Percentiles rank a stretch among this genome's conserved stretches.
Evolutionary conservation across 2,113 vertebrate species (phyloP).

Genomic region (Coturnix japonica): DNA sequence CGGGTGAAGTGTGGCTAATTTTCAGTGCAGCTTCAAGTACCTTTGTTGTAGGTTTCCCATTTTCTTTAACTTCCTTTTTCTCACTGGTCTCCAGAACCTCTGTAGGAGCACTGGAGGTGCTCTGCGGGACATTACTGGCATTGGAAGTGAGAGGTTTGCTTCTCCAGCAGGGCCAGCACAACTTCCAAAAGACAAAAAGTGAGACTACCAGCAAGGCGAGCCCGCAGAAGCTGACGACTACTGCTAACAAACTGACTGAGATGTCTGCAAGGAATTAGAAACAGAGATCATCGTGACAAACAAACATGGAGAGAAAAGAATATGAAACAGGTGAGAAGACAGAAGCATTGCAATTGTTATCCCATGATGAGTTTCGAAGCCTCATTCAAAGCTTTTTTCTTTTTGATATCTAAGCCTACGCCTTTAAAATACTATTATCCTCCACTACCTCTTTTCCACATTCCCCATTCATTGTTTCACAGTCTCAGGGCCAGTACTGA

Average conservation of each 20-base stretch:
- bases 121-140: conserved; percentile 75
- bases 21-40: conserved; percentile 93
- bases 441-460: background rate
- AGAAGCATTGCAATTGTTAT: background rate
- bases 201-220: conserved; percentile 95
- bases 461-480: background rate
- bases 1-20: conserved; percentile 98
- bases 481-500: background rate
- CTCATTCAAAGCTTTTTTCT: background rate
- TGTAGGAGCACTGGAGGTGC: conserved; percentile 67
- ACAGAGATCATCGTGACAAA: conserved; percentile 1
- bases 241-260: conserved; percentile 96
- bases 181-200: conserved; percentile 98
- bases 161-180: conserved; percentile 97
- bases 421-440: background rate
- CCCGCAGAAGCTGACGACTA: conserved; percentile 97
- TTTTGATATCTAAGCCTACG: background rate
- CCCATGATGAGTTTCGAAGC: background rate
- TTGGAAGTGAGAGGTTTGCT: conserved; percentile 87
- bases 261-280: conserved; percentile 84
- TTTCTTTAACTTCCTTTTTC: conserved; percentile 86
- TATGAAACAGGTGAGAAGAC: background rate
- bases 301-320: background rate
- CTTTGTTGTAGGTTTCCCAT: conserved; percentile 82
- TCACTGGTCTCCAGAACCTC: conserved; percentile 84